Conservation (phyloP, 23 tunicate species). For the Ascidia mentula region DNA sequence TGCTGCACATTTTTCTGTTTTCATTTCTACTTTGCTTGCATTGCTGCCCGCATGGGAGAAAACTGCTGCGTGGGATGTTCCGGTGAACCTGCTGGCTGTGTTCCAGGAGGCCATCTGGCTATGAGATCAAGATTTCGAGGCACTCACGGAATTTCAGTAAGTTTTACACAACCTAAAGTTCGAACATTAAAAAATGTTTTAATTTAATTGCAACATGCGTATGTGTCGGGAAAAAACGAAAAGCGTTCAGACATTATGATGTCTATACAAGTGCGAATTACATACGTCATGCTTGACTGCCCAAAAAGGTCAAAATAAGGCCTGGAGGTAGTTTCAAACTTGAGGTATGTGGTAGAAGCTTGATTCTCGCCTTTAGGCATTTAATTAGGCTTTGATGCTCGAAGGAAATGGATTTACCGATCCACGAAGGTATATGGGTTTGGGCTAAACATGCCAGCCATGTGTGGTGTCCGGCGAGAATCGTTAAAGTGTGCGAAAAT, state of each 20-base stretch:
- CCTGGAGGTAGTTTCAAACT: not conserved
- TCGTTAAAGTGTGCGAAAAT: conserved; percentile 19
- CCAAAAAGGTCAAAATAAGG: not conserved
- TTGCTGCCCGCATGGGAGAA: conserved; percentile 73
- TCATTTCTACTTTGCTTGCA: conserved; percentile 43
- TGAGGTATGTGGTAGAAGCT: not conserved
- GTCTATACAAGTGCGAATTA: not conserved
- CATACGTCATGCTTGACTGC: not conserved
- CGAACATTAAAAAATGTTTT: not conserved
- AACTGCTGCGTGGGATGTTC: conserved; percentile 86
- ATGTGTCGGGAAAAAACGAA: too few species aligned
- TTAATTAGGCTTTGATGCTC: not conserved
- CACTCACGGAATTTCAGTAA: conserved; percentile 62
- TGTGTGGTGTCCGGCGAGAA: conserved; percentile 67
- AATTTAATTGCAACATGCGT: too few species aligned
- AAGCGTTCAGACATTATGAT: too few species aligned
- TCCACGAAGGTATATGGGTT: conserved; percentile 45
- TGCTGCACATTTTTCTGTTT: conserved; percentile 33
- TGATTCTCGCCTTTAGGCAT: not conserved
- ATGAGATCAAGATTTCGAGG: conserved; percentile 72
- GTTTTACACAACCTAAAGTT: not conserved
- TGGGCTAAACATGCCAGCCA: conserved; percentile 61
- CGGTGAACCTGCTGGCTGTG: conserved; percentile 55
- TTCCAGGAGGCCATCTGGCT: conserved; percentile 76
- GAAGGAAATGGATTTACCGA: not conserved